Evolutionary conservation across 2,797 vertebrate species (phyloP), one percentile per base, ranked within the genome.

Genomic region (Pipistrellus pipistrellus): DNA sequence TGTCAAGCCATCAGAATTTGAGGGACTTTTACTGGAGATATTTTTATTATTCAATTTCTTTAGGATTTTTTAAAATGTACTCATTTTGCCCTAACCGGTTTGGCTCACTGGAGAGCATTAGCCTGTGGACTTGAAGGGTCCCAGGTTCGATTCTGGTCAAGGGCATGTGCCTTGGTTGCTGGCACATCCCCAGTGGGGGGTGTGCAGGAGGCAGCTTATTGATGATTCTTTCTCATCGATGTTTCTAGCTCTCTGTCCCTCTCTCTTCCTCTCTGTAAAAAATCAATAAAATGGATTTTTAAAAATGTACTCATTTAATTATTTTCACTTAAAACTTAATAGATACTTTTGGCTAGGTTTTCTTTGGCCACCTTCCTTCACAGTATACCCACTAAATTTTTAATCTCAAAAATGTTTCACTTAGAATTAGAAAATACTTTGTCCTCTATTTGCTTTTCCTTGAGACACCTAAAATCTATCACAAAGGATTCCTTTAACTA

Each of bases 1-100:
- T 90, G 57, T 46, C 41, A 55, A 57, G 35, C 12, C 9, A 41
- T 30, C 5, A 8, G 25, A 90, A 69, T 69, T 15, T 88, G 20
- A 53, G 1, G 15, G 20, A 81, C 3, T 71, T 88, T 80, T 14
- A n/a, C 21, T 92, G 18, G 20, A n/a, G 21, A 90, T 53, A n/a
- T 20, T 95, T 80, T 87, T 38, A 38, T 85, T 92, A 84, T 73
- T 94, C 8, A 80, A 32, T 88, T 66, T 80, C 30, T 55, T 93
- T 41, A 41, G 38, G 38, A 41, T 41, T 41, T 41, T 41, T 41
- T 6, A 41, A 41, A 41, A 41, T 41, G 38, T 41, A 41, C 38
- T 41, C 38, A 41, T 41, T 41, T 41, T 6, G 38, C 38, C 38
- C 38, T 41, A 41, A 41, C 38, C 6, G 38, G 38, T 41, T 41